These are phyloP conservation scores for Seriola dumerili DNA, from an alignment of 2,113 vertebrate species.

Conservation along the genomic window DNA sequence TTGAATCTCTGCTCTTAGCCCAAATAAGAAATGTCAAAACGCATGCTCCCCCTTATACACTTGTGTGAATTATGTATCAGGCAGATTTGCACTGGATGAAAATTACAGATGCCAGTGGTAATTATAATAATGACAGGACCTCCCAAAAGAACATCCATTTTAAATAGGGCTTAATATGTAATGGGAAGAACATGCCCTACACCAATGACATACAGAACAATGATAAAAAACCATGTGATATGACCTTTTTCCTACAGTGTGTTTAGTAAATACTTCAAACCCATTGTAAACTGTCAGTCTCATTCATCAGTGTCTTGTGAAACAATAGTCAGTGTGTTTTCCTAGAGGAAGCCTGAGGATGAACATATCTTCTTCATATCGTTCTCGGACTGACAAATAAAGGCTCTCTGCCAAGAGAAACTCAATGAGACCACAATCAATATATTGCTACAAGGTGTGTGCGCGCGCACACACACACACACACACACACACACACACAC, in stretches of 20 bases:
- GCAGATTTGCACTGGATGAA: conserved; percentile 44
- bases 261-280: conserved; percentile 51
- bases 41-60: not conserved
- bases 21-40: conserved; percentile 51
- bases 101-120: conserved; percentile 46
- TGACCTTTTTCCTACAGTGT: conserved; percentile 37
- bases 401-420: conserved; percentile 69
- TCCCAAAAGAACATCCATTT: conserved; percentile 38
- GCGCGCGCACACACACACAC: not conserved
- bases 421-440: conserved; percentile 82
- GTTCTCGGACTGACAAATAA: conserved; percentile 80
- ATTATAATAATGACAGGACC: conserved; percentile 42
- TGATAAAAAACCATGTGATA: conserved; percentile 12
- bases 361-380: conserved; percentile 79
- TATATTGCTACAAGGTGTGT: conserved; percentile 73
- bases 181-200: not conserved
- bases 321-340: conserved; percentile 67
- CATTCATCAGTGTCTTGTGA: conserved; percentile 70
- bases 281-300: conserved; percentile 39
- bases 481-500: not conserved
- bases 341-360: conserved; percentile 66
- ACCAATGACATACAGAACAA: not conserved
- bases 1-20: conserved; percentile 14
- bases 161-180: conserved; percentile 4
- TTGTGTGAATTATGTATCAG: conserved; percentile 51